Conservation (phyloP, 2,797 vertebrate genomes). For the Pteropus rufus region DNA sequence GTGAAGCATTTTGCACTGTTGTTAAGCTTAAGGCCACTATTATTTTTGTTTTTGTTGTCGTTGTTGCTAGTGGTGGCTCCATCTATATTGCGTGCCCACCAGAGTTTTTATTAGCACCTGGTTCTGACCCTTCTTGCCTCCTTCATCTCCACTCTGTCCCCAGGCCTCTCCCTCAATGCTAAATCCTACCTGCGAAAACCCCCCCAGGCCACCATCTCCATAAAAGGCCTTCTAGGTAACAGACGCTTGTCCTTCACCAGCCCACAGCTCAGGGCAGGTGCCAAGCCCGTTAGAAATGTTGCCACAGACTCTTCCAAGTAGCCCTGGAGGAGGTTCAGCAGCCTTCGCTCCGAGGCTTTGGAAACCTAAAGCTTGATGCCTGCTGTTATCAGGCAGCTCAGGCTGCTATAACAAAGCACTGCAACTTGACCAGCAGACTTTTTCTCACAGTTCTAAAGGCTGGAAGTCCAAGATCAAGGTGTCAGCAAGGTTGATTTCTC, state of each 20-base stretch:
- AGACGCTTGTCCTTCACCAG: neutral
- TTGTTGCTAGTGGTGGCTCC: rapidly evolving
- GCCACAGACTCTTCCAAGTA: neutral
- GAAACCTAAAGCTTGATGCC: neutral
- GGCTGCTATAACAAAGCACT: rapidly evolving
- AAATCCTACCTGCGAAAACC: rapidly evolving
- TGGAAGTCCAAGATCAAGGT: neutral
- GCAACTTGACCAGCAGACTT: neutral
- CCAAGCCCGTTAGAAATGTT: neutral
- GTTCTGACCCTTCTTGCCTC: neutral
- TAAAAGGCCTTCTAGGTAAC: neutral
- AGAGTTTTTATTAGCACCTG: neutral
- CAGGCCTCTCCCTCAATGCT: neutral
- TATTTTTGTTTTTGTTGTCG: too few relatives aligned
- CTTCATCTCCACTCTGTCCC: neutral
- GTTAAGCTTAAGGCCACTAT: too few relatives aligned
- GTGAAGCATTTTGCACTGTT: neutral
- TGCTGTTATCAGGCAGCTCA: neutral
- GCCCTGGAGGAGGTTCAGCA: neutral
- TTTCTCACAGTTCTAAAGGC: neutral
- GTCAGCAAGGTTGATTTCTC: neutral
- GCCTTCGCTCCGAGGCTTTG: neutral
- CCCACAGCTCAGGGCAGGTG: neutral
- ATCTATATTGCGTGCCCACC: too few relatives aligned
- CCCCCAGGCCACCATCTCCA: neutral